Conservation (phyloP, 2,113 vertebrate species). For the Uria aalge region DNA sequence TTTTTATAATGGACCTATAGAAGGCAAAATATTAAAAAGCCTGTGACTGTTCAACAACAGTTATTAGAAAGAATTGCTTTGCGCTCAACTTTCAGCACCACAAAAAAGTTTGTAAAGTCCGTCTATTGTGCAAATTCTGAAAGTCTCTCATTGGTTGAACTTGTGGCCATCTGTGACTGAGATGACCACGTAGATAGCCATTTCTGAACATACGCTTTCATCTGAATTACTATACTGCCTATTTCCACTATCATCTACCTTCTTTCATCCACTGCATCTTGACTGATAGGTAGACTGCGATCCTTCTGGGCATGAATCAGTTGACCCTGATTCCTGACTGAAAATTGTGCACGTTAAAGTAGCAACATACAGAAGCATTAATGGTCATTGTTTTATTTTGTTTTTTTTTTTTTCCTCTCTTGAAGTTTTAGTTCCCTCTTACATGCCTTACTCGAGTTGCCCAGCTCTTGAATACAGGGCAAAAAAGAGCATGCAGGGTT, state of each 20-base stretch:
- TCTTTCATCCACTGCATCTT: neutral
- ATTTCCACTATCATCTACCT: neutral
- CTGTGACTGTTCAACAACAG: neutral
- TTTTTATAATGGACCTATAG: neutral
- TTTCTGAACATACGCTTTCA: neutral
- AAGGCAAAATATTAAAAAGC: neutral
- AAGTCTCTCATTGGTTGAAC: neutral
- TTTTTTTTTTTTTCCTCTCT: neutral
- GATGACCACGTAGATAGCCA: neutral
- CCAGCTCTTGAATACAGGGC: neutral
- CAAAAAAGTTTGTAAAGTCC: neutral
- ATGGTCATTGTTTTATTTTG: neutral
- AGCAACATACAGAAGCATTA: neutral
- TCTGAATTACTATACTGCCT: neutral
- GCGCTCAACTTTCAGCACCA: neutral
- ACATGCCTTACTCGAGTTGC: neutral
- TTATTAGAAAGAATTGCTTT: neutral
- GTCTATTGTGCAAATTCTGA: neutral
- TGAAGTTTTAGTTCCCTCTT: neutral
- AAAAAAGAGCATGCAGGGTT: neutral
- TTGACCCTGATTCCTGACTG: neutral
- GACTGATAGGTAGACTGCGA: neutral
- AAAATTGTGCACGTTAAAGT: accelerated
- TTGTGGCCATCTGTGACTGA: neutral
- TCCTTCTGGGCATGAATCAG: neutral